These are phyloP conservation scores for Laticauda laticaudata DNA, from an alignment of 2,113 vertebrate species.

Conservation along the genomic window DNA sequence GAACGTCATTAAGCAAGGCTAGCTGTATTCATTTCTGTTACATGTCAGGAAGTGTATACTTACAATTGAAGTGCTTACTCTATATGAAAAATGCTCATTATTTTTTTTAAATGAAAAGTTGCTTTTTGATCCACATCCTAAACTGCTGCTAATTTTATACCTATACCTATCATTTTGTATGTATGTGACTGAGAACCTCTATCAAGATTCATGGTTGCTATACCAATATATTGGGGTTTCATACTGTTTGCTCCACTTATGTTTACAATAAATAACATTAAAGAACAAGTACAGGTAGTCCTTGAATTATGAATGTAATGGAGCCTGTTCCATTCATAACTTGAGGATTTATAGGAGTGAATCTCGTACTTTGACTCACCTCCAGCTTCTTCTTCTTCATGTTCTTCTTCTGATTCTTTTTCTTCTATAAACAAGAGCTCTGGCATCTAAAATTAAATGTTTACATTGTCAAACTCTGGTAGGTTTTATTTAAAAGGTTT, in stretches of 20 bases:
- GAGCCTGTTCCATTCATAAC: too few species aligned
- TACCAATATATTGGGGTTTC: background rate
- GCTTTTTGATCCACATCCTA: background rate
- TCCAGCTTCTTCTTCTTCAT: background rate
- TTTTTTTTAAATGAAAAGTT: background rate
- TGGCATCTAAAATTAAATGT: conserved; percentile 32
- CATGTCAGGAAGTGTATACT: background rate
- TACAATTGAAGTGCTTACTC: background rate
- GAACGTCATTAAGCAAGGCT: background rate
- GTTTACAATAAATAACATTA: background rate
- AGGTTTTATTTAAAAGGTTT: background rate
- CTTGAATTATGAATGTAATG: too few species aligned
- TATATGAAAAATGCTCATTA: background rate
- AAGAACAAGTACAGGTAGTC: background rate
- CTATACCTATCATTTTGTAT: background rate
- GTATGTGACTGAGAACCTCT: background rate
- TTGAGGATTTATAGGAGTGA: too few species aligned
- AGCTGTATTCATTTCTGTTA: background rate
- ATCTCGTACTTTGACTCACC: conserved; percentile 32
- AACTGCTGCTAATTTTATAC: background rate
- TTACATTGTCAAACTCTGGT: background rate
- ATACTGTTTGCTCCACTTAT: background rate
- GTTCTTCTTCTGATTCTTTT: conserved; percentile 28
- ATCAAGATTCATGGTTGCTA: background rate
- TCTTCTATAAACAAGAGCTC: conserved; percentile 49